Evolutionary conservation across 2,888 invertebrate species (phyloP).

Genomic region (Thecocarcelia acutangulata): DNA sequence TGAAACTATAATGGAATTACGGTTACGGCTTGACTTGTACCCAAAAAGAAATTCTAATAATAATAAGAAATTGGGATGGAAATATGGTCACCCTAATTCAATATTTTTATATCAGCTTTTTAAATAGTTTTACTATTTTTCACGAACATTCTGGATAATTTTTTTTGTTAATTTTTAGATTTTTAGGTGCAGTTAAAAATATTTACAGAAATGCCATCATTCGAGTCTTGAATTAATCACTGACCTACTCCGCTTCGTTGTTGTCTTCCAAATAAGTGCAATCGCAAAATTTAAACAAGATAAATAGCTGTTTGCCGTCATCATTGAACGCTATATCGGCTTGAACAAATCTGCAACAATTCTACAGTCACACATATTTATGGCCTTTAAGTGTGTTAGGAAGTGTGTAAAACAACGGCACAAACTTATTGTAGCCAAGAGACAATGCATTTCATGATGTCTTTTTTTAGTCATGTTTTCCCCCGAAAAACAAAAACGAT

Average conservation of each 20-base stretch:
- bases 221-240: too few relatives aligned
- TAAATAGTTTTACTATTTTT: too few relatives aligned
- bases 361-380: constrained; percentile 51
- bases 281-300: constrained; percentile 37
- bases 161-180: too few relatives aligned
- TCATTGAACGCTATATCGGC: constrained; percentile 55
- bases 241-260: constrained; percentile 3
- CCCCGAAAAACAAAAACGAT: background rate
- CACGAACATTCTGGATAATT: too few relatives aligned
- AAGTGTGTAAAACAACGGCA: constrained; percentile 35
- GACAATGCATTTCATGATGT: constrained; percentile 30
- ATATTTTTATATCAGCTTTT: too few relatives aligned
- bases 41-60: too few relatives aligned
- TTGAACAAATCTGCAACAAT: constrained; percentile 55
- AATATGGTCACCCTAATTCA: too few relatives aligned
- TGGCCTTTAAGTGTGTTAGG: constrained; percentile 42
- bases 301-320: constrained; percentile 55
- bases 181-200: background rate
- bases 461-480: constrained; percentile 4
- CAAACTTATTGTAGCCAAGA: constrained; percentile 5
- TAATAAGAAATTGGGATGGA: too few relatives aligned
- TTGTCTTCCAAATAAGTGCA: background rate
- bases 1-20: too few relatives aligned
- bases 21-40: too few relatives aligned
- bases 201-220: too few relatives aligned